phyloP scores from a whole-genome alignment of 2,797 vertebrate species.

The Coreius guichenoti region DNA sequence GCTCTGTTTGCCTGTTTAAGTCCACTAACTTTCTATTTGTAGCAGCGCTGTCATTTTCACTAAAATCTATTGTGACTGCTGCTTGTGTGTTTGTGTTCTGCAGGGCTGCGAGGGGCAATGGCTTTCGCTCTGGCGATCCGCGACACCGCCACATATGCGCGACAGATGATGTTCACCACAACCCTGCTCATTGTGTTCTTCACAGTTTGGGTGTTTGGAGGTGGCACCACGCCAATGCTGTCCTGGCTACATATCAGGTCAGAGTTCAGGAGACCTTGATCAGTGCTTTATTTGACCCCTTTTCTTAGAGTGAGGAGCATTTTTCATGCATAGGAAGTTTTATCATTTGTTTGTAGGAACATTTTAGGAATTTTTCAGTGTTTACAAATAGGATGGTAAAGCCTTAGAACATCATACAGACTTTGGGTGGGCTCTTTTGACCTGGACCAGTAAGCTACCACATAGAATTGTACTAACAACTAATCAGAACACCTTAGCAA shows the following conservation, averaged over 20 bases:
- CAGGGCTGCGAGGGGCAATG: constrained; percentile 96
- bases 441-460: background rate
- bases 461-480: background rate
- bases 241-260: constrained; percentile 97
- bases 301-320: background rate
- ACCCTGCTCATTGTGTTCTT: constrained; percentile 98
- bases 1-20: background rate
- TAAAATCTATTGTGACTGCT: constrained; percentile 14
- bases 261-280: constrained; percentile 17
- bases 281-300: background rate
- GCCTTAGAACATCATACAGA: background rate
- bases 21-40: background rate
- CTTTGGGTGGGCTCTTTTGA: background rate
- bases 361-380: background rate
- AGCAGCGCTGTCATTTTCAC: background rate
- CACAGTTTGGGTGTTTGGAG: constrained; percentile 96
- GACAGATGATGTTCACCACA: constrained; percentile 98
- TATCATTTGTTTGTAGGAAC: background rate
- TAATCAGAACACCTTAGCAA: too few relatives aligned
- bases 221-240: constrained; percentile 96
- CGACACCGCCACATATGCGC: constrained; percentile 93
- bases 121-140: constrained; percentile 94
- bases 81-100: constrained; percentile 1
- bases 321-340: background rate
- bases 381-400: background rate